A percentile compares a stretch with the other conserved stretches of the same genome.
phyloP scores from a whole-genome alignment of 1,140 invertebrate species.

The Dysdera silvatica region DNA sequence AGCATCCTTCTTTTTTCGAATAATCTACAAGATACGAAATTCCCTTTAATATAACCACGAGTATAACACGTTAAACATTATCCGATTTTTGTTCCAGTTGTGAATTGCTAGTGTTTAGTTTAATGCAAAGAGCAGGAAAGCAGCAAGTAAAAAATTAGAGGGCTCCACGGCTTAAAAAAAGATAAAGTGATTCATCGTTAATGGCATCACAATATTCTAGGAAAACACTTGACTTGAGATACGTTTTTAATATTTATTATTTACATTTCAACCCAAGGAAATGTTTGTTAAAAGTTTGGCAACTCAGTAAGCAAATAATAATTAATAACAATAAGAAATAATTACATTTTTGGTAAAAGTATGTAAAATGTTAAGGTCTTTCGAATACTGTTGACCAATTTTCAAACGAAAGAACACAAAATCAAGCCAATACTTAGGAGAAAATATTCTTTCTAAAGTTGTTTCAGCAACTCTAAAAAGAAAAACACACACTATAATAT shows the following conservation, averaged over 20 bases:
- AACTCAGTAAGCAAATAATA: neutral
- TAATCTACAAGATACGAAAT: slow-evolving; percentile 8
- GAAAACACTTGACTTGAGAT: neutral
- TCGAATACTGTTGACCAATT: neutral
- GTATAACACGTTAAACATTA: no score
- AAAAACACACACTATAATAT: no score
- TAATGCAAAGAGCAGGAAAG: no score
- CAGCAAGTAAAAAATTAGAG: no score
- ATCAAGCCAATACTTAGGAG: neutral
- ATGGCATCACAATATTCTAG: no score
- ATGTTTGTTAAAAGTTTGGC: neutral
- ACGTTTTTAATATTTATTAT: neutral
- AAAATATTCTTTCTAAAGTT: neutral
- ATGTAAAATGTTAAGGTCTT: neutral
- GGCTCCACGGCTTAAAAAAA: no score
- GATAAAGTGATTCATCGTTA: no score
- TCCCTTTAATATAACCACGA: no score
- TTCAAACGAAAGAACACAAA: neutral
- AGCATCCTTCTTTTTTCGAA: neutral
- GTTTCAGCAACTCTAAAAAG: neutral
- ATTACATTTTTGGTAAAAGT: neutral
- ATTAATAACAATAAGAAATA: neutral
- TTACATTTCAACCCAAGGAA: neutral
- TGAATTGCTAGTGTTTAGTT: no score
- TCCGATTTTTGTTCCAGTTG: no score